phyloP scores from a whole-genome alignment of 2,888 invertebrate genomes.

The Rhagium mordax region DNA sequence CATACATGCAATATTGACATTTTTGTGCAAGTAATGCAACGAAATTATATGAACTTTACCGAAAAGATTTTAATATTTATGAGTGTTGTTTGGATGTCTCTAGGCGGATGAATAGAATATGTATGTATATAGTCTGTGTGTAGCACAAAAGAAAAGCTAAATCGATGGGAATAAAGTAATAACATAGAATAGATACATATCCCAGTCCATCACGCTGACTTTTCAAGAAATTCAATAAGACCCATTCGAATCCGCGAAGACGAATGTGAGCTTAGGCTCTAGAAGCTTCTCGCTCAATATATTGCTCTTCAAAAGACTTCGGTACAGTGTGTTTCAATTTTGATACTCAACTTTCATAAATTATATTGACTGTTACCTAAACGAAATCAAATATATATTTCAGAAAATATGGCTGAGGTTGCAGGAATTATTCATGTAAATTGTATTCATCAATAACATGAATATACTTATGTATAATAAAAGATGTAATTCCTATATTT shows the following conservation, averaged over 20 bases:
- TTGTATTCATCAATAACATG: background rate
- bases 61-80: conserved; percentile 54
- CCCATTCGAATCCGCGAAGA: conserved; percentile 61
- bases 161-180: conserved; percentile 68
- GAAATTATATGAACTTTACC: conserved; percentile 35
- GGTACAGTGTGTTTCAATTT: conserved; percentile 37
- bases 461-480: background rate
- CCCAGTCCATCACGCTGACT: conserved; percentile 66
- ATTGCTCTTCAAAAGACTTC: conserved; percentile 42
- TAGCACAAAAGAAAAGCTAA: conserved; percentile 58
- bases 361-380: conserved; percentile 28
- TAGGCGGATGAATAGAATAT: conserved; percentile 45
- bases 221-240: conserved; percentile 66
- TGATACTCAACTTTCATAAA: conserved; percentile 35
- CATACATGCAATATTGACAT: background rate
- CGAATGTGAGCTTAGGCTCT: conserved; percentile 61
- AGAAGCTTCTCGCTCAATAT: conserved; percentile 38
- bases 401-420: conserved; percentile 29
- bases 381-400: conserved; percentile 17
- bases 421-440: background rate
- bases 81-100: conserved; percentile 54
- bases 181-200: conserved; percentile 66
- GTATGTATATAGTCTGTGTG: conserved; percentile 34
- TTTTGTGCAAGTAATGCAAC: conserved; percentile 29
- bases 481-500: background rate